Percentiles rank a stretch among this genome's conserved stretches.
Evolutionary conservation across 2,113 vertebrate species (phyloP).

Genomic region (Symphodus melops): DNA sequence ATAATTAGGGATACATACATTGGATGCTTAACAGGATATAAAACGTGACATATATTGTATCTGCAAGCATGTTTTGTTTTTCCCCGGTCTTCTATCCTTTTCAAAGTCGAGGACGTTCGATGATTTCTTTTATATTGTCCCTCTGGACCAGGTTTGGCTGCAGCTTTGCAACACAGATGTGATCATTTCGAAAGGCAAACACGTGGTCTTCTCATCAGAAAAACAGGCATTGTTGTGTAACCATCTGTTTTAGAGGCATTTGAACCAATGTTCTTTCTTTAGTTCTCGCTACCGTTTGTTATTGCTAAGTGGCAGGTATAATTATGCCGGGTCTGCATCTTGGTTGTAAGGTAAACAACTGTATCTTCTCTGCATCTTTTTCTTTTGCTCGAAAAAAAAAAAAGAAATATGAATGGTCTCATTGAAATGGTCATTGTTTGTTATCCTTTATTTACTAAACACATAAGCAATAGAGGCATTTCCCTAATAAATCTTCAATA

Average conservation of each 20-base stretch:
- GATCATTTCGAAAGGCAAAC: conserved; percentile 74
- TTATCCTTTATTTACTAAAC: neutral
- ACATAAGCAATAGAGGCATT: no score
- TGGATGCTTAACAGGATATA: no score
- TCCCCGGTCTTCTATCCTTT: conserved; percentile 19
- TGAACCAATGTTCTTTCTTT: conserved; percentile 40
- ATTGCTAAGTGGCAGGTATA: conserved; percentile 39
- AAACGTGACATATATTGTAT: no score
- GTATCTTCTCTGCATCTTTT: neutral
- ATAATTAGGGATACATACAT: neutral
- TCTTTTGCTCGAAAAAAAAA: conserved; percentile 11
- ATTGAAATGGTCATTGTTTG: no score
- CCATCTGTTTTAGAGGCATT: conserved; percentile 73
- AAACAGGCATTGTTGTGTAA: conserved; percentile 66
- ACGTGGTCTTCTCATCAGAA: conserved; percentile 43
- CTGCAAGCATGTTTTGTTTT: conserved; percentile 21
- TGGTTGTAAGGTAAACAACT: conserved; percentile 23
- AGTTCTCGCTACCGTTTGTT: conserved; percentile 56
- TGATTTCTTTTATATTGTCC: conserved; percentile 27
- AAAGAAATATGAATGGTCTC: neutral
- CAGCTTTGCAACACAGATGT: conserved; percentile 68
- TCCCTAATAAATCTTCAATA: no score
- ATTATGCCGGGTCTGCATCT: conserved; percentile 45
- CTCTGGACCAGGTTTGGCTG: conserved; percentile 55
- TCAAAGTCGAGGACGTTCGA: conserved; percentile 31